phyloP scores from a whole-genome alignment of 2,113 vertebrate genomes.

The Clarias macrocephalus region DNA sequence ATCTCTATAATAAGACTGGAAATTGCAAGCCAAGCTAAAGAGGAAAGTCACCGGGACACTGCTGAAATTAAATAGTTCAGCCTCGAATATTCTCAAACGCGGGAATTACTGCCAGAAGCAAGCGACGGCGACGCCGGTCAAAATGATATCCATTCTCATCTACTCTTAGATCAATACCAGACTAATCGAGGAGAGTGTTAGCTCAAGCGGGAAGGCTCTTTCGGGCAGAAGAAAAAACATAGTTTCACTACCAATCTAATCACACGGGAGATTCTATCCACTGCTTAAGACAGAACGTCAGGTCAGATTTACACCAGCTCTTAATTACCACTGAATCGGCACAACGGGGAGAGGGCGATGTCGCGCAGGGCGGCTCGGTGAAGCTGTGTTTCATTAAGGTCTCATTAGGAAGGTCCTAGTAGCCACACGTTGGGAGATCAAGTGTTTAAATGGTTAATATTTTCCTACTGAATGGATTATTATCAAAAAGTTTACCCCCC shows the following conservation, averaged over 20 bases:
- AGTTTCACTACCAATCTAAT: neutral
- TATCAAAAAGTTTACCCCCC: too few species aligned
- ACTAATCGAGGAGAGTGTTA: slow-evolving; percentile 2
- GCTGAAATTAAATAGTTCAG: neutral
- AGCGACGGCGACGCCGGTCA: neutral
- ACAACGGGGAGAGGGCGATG: neutral
- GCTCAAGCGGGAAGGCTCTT: neutral
- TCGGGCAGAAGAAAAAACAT: neutral
- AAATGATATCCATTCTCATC: slow-evolving; percentile 22
- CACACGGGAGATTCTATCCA: neutral
- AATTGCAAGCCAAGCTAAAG: slow-evolving; percentile 44
- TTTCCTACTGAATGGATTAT: too few species aligned
- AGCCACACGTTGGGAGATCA: too few species aligned
- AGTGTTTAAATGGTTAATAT: too few species aligned
- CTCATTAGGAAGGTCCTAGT: too few species aligned
- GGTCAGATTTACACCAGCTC: slow-evolving; percentile 18
- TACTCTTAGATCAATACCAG: slow-evolving; percentile 2
- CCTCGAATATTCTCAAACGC: neutral
- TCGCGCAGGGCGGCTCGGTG: neutral
- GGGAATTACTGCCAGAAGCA: slow-evolving; percentile 6
- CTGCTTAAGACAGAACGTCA: slow-evolving; percentile 13
- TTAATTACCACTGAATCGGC: slow-evolving; percentile 27
- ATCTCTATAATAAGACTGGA: slow-evolving; percentile 34
- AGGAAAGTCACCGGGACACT: neutral
- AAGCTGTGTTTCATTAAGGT: slow-evolving; percentile 34